phyloP scores from a whole-genome alignment of 2,797 vertebrate genomes.

The Zenarchopterus dispar region DNA sequence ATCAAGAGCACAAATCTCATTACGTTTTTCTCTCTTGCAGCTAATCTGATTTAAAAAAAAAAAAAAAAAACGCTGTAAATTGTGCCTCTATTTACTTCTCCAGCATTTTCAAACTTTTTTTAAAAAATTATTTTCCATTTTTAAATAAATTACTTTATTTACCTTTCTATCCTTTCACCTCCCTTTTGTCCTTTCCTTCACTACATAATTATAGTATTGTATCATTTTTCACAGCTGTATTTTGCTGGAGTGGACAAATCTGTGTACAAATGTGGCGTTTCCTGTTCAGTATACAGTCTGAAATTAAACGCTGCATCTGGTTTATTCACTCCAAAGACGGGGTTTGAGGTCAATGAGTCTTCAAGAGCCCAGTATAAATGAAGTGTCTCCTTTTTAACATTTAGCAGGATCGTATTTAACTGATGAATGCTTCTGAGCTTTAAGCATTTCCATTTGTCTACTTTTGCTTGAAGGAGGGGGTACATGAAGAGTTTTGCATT shows the following conservation, averaged over 20 bases:
- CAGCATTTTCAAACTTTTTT: constrained; percentile 17
- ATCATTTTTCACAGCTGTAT: constrained; percentile 12
- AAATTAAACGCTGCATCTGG: constrained; percentile 35
- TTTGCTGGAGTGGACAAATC: constrained; percentile 24
- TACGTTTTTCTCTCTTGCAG: constrained; percentile 26
- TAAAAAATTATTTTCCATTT: background rate
- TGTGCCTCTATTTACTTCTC: background rate
- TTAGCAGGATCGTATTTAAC: constrained; percentile 20
- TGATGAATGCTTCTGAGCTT: constrained; percentile 15
- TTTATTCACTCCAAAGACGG: constrained; percentile 13
- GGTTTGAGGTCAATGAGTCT: constrained; percentile 5
- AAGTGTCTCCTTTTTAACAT: constrained; percentile 14
- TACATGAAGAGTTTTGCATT: too few relatives aligned
- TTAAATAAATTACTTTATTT: constrained; percentile 19
- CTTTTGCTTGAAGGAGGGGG: too few relatives aligned
- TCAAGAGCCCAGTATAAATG: constrained; percentile 17
- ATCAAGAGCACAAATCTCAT: constrained; percentile 13
- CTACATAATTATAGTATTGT: constrained; percentile 34
- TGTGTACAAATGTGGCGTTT: background rate
- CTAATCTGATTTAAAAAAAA: constrained; percentile 32
- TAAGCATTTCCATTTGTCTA: constrained; percentile 7
- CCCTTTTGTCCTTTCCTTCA: constrained; percentile 16
- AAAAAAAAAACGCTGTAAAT: too few relatives aligned
- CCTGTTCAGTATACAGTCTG: constrained; percentile 22
- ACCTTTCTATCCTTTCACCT: constrained; percentile 3